phyloP scores from a whole-genome alignment of 2,797 vertebrate genomes.

The Lacerta agilis region DNA sequence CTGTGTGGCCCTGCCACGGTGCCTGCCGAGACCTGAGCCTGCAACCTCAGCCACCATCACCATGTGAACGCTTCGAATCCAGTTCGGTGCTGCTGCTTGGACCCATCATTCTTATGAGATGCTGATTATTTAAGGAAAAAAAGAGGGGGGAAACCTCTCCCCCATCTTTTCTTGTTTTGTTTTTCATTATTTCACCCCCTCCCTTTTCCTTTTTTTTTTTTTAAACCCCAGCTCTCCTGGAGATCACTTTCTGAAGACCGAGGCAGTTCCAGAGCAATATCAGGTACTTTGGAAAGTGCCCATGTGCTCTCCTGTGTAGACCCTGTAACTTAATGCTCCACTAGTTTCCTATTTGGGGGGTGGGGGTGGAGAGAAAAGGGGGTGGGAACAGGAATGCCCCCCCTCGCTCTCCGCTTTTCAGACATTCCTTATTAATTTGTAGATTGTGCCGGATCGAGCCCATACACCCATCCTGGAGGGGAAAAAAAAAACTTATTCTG shows the following conservation, averaged over 20 bases:
- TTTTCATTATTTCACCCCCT: not conserved
- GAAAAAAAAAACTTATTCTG: not conserved
- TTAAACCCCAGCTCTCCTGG: slow-evolving; percentile 20
- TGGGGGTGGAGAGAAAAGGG: not conserved
- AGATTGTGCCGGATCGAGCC: not conserved
- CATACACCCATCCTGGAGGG: no score
- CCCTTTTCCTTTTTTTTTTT: not conserved
- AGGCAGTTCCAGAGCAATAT: slow-evolving; percentile 52
- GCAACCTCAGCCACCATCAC: slow-evolving; percentile 46
- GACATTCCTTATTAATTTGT: not conserved
- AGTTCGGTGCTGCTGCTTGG: slow-evolving; percentile 43
- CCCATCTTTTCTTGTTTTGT: not conserved
- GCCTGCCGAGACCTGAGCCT: slow-evolving; percentile 73
- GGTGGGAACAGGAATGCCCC: not conserved
- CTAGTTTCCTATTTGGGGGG: not conserved
- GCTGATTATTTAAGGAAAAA: not conserved
- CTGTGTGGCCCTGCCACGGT: slow-evolving; percentile 91
- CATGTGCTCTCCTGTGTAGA: slow-evolving; percentile 51
- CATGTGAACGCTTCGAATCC: slow-evolving; percentile 63
- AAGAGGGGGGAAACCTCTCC: not conserved
- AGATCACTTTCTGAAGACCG: slow-evolving; percentile 45
- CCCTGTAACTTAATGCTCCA: not conserved
- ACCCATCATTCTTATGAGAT: not conserved
- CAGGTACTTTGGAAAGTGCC: slow-evolving; percentile 70
- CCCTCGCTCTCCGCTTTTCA: not conserved